Base-by-base conservation (phyloP, 1,140 invertebrate species). In the Ceratina calcarata region DNA sequence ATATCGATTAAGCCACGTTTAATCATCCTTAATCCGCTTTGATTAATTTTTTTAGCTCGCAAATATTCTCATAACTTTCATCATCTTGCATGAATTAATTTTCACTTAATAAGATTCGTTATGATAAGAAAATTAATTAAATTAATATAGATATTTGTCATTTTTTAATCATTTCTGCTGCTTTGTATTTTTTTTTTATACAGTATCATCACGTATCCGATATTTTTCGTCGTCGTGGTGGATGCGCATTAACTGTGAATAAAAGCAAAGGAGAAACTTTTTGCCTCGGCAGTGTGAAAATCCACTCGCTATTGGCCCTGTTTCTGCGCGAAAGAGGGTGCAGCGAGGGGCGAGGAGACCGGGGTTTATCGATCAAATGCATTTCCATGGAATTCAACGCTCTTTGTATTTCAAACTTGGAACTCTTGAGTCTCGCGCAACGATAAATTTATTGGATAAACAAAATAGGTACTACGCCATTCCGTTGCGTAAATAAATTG, bases 361-460 rank as follows among this genome's bases (percentile, higher is more conserved):
- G 12, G 20, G 20, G 58, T 24, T 61, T 24, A 27, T 22, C 7
- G 6, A n/a, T 70, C 57, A 78, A 78, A 78, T 62, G 58, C 45
- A 71, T 78, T 71, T 70, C 45, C 75, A 78, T 62, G 67, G 45
- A 78, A 70, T 78, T 70, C 75, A 7, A 32, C 8, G 55, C 58
- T 62, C 49, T 78, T 78, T 78, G 75, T 78, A 62, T 71, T 77
- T 77, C 55, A 58, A 77, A 71, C 22, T 78, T 60, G 45, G 51
- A 78, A 77, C 73, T 27, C 66, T 70, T 45, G 37, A 55, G 53
- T 57, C 51, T 37, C 20, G 24, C 24, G 53, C 57, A 77, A 53
- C 75, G 75, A 77, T 77, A 77, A 77, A 77, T 77, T 77, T 77
- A 70, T 77, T 70, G 75, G 57, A 70, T 77, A 77, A 78, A 78